phyloP scores from a whole-genome alignment of 2,888 invertebrate genomes.

The Andrena trimmerana region DNA sequence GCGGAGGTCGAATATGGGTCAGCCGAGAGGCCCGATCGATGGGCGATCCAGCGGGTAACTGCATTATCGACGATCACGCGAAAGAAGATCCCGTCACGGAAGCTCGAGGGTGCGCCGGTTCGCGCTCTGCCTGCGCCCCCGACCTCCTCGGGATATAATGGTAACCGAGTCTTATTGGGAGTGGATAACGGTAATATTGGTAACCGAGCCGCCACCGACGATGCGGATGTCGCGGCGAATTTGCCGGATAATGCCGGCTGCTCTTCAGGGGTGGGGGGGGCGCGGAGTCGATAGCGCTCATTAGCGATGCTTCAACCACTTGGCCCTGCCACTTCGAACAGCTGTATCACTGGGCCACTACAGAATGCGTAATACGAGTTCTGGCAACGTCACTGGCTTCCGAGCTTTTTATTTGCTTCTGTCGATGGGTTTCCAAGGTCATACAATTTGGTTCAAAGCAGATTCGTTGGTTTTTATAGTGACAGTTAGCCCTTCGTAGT shows the following conservation, averaged over 20 bases:
- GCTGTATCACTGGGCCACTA: not conserved
- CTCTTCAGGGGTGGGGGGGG: not conserved
- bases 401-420: no score
- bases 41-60: constrained; percentile 67
- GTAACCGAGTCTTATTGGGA: constrained; percentile 12
- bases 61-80: constrained; percentile 72
- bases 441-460: no score
- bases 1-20: constrained; percentile 67
- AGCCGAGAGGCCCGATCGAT: constrained; percentile 64
- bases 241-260: constrained; percentile 6
- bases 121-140: constrained; percentile 4
- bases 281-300: constrained; percentile 22
- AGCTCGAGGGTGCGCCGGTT: constrained; percentile 24
- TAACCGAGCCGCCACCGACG: constrained; percentile 30
- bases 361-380: no score
- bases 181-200: constrained; percentile 11
- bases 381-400: no score
- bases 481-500: no score
- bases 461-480: no score
- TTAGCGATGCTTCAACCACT: constrained; percentile 5
- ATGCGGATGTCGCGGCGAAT: constrained; percentile 35
- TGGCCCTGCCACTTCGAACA: not conserved
- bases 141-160: constrained; percentile 36
- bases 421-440: no score
- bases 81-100: constrained; percentile 63